Percentiles rank a stretch among this genome's conserved stretches.
Conservation (phyloP, 1,140 invertebrate genomes). For the Stratiolaelaps scimitus region DNA sequence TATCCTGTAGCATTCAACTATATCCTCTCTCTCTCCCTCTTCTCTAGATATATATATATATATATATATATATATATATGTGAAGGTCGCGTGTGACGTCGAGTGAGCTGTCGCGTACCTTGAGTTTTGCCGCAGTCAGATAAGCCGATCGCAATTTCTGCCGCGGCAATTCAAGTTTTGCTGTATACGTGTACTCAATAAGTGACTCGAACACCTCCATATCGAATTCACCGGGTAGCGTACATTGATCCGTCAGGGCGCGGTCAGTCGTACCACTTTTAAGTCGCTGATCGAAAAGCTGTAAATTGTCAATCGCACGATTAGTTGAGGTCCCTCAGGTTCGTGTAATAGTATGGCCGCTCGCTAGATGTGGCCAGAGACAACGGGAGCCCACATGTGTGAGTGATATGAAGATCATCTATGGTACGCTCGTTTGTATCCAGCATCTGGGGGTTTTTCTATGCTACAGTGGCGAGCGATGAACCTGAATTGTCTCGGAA, state of each 20-base stretch:
- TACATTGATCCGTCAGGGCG: slow-evolving; percentile 43
- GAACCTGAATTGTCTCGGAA: too few species aligned
- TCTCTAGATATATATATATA: slow-evolving; percentile 62
- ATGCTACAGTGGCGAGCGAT: too few species aligned
- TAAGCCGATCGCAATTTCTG: slow-evolving; percentile 26
- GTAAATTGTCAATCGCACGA: too few species aligned
- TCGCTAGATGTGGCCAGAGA: too few species aligned
- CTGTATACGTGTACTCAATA: slow-evolving; percentile 67
- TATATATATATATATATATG: slow-evolving; percentile 46
- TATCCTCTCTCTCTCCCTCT: too few species aligned
- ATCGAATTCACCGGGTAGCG: slow-evolving; percentile 55
- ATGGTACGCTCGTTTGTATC: too few species aligned
- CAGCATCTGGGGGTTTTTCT: too few species aligned
- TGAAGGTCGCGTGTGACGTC: slow-evolving; percentile 2
- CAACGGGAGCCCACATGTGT: too few species aligned
- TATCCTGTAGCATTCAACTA: too few species aligned
- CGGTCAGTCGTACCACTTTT: slow-evolving; percentile 35
- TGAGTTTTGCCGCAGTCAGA: slow-evolving; percentile 7
- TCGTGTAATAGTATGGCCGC: too few species aligned
- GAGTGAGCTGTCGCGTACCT: background rate
- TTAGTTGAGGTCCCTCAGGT: too few species aligned
- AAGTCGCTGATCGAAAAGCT: slow-evolving; percentile 52
- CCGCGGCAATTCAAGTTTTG: slow-evolving; percentile 42
- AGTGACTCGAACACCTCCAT: slow-evolving; percentile 55
- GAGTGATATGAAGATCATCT: too few species aligned